Percentiles rank a stretch among this genome's conserved stretches.
These are phyloP conservation scores for Peromyscus nudipes DNA, from an alignment of 2,797 vertebrate species.

Conservation along the genomic window DNA sequence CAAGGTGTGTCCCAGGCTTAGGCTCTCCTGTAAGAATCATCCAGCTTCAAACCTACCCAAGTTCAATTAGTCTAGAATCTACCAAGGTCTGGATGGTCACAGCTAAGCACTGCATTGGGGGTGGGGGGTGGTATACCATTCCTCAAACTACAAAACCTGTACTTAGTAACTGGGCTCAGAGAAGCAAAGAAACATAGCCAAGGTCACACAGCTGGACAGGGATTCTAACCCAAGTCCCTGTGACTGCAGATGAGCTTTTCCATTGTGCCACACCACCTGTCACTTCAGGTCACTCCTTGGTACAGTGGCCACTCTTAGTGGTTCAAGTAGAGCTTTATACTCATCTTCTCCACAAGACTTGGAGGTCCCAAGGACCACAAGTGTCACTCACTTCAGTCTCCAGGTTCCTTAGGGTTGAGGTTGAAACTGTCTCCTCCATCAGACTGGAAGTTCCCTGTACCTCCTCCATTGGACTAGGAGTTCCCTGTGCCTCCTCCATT, in stretches of 20 bases:
- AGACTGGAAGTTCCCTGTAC: neutral
- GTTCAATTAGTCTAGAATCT: neutral
- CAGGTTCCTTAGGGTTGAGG: neutral
- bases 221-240: neutral
- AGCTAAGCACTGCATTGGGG: neutral
- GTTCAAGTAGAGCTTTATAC: neutral
- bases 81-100: neutral
- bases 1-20: neutral
- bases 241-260: neutral
- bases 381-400: accelerated
- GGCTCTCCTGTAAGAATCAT: conserved; percentile 13
- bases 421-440: neutral
- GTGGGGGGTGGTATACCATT: neutral
- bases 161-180: neutral
- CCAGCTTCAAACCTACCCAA: neutral
- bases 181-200: neutral
- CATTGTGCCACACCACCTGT: accelerated
- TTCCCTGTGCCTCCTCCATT: neutral
- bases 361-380: neutral
- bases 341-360: neutral
- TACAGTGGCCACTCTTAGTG: accelerated
- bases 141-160: neutral
- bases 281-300: neutral
- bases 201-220: neutral
- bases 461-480: neutral